phyloP scores from a whole-genome alignment of 2,888 invertebrate species.

The Drosophila formosana region DNA sequence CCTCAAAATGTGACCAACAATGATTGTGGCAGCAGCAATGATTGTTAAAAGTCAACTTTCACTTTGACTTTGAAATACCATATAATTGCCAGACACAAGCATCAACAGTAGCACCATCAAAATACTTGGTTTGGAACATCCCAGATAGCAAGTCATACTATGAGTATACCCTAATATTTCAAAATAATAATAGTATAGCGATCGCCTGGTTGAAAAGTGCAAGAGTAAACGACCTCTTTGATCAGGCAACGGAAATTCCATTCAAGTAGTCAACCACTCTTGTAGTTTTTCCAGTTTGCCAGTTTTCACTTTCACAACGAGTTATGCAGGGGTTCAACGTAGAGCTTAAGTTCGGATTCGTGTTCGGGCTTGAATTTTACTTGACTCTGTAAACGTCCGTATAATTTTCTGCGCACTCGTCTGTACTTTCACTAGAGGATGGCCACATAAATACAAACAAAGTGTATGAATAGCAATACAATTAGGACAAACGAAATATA shows the following conservation, averaged over 20 bases:
- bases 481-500: neutral
- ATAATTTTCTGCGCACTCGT: slow-evolving; percentile 58
- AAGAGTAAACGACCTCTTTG: slow-evolving; percentile 74
- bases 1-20: slow-evolving; percentile 38
- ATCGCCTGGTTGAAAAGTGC: slow-evolving; percentile 38
- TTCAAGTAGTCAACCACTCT: slow-evolving; percentile 38
- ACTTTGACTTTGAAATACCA: slow-evolving; percentile 85
- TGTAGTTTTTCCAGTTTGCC: slow-evolving; percentile 74
- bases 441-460: slow-evolving; percentile 15
- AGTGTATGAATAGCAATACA: neutral
- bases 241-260: slow-evolving; percentile 59
- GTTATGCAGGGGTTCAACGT: slow-evolving; percentile 41
- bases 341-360: slow-evolving; percentile 8
- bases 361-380: slow-evolving; percentile 3
- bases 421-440: slow-evolving; percentile 69
- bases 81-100: slow-evolving; percentile 61
- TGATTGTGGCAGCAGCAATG: slow-evolving; percentile 45
- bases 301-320: slow-evolving; percentile 77
- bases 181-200: slow-evolving; percentile 14
- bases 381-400: slow-evolving; percentile 36
- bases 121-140: slow-evolving; percentile 32
- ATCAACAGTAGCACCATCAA: slow-evolving; percentile 23
- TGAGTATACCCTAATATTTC: neutral
- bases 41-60: slow-evolving; percentile 81
- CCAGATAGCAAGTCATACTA: slow-evolving; percentile 13